Evolutionary conservation across 2,888 invertebrate genomes (phyloP), one percentile per base, ranked within the genome.

Genomic region (Ganaspis brasiliensis): DNA sequence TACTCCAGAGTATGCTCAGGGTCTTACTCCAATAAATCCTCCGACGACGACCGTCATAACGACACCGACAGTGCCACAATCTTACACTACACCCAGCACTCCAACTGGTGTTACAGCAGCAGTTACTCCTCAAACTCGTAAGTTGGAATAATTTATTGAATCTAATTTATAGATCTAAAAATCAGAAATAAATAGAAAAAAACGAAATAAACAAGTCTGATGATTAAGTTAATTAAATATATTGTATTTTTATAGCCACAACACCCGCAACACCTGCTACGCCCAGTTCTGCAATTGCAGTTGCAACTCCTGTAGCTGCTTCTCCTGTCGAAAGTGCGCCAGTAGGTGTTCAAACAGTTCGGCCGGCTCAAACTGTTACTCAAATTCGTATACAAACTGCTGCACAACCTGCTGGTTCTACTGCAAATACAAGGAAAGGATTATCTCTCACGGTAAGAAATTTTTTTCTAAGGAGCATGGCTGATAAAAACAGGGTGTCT

Each of bases 1-100:
- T 21, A 96, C 97, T 6, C 97, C 97, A 0, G 97, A 97, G 90
- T 97, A 97, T 90, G 97, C 97, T 10, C 96, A 95, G 73, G 96
- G 96, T 12, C 92, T 97, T 35, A 93, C 95, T 6, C 93, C 95
- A 5, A 93, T 95, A 21, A 93, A 93, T 79, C 93, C 94, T 75
- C 93, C 93, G 12, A 87, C 82, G 1, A 81, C 82, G 12, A 71
- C 84, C 26, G 83, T 84, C 1, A 77, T 78, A 4, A 78, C 82
- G 0, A 77, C 83, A 2, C 80, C 84, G 8, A 37, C 77, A 31
- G 75, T 79, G 57, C 78, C 83, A 21, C 87, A 86, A 35, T 77
- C 91, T 24, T 90, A 90, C 59, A 87, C 82, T 4, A 83, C 89
- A 72, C 87, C 91, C 76, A 79, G 88, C 76, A 86, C 90, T 73